Evolutionary conservation across 2,888 invertebrate genomes (phyloP).

Genomic region (Megamerina dolium): DNA sequence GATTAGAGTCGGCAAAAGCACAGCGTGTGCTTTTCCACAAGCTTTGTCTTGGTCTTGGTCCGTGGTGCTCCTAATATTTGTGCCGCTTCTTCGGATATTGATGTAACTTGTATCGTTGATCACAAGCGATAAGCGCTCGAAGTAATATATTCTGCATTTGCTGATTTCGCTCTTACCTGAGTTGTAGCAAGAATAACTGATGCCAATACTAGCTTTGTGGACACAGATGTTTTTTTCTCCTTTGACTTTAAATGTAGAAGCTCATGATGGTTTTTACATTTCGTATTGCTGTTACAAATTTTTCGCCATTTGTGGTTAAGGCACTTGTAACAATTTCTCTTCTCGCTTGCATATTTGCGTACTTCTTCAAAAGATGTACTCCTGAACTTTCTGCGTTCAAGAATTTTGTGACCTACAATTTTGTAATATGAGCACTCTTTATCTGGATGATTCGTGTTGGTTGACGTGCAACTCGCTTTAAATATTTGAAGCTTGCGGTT

Average conservation of each 20-base stretch:
- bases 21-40: no score
- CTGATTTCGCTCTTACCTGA: conserved; percentile 1
- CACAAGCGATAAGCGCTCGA: no score
- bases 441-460: neutral
- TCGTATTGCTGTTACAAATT: conserved; percentile 1
- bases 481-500: neutral
- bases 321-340: no score
- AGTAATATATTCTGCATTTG: no score
- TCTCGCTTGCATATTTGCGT: no score
- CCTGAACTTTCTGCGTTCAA: neutral
- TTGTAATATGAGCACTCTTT: neutral
- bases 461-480: neutral
- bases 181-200: neutral
- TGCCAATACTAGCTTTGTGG: neutral
- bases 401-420: neutral
- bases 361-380: neutral
- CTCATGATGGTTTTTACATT: neutral
- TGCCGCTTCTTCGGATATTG: conserved; percentile 3
- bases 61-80: conserved; percentile 3
- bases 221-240: neutral
- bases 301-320: neutral
- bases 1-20: no score
- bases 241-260: neutral
- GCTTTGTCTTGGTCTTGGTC: no score
- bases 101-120: conserved; percentile 2